Evolutionary conservation across 2,113 vertebrate species (phyloP), one percentile per base, ranked within the genome.

Genomic region (Sebastes schlegelii): DNA sequence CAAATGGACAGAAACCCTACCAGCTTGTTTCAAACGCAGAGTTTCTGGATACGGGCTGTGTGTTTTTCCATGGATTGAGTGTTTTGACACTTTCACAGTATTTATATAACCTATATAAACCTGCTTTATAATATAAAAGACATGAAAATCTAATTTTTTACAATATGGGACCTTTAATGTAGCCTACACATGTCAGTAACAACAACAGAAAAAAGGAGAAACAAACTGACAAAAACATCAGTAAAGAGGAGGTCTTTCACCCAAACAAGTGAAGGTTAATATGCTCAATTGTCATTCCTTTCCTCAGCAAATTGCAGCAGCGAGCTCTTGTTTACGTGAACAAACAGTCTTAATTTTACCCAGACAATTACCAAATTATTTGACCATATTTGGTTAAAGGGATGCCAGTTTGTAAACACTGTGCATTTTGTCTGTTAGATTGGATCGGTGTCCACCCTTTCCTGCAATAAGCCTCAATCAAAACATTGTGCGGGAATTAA

Each of bases 381-480:
- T 85, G 72, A 80, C 86, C 90, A 77, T 91, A 88, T 91, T 90
- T 92, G 87, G 88, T 72, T 26, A 83, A 76, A 57, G 63, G 80
- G 84, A 87, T 86, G 87, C 87, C 71, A 83, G 83, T 91, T 79
- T 93, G 83, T 94, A 93, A 94, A 92, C 88, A 92, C 8, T 13
- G 40, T 1, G 55, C 9, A 76, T 85, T 34, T 71, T 26, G 49
- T 52, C 58, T 79, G 62, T 48, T 26, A 58, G 90, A 91, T 86
- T 57, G 67, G 52, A 91, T 92, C 89, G 73, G 85, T 55, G 71
- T 89, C 86, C 80, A 83, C 91, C 87, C 82, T 91, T 91, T 93
- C 90, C 88, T 91, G 85, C 63, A 85, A 81, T 23, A 60, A 74
- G 51, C 43, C 63, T 23, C 8, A 60, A 68, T 72, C 85, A 76